Evolutionary conservation across 2,113 vertebrate genomes (phyloP).

Genomic region (Lipophrys pholis): DNA sequence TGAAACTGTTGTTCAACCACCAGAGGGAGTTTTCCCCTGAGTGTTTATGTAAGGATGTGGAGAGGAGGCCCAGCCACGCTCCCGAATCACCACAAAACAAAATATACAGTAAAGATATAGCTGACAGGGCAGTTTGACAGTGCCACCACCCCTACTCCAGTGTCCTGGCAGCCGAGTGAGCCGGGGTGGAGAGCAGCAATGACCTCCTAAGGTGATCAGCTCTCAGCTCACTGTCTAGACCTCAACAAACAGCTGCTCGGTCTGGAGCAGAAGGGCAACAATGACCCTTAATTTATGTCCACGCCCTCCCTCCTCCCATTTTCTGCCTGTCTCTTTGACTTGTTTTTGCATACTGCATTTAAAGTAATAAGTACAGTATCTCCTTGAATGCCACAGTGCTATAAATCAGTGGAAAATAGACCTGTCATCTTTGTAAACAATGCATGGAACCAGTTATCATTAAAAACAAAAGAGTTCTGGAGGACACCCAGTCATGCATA

Average conservation of each 20-base stretch:
- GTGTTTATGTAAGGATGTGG: slow-evolving; percentile 13
- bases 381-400: slow-evolving; percentile 76
- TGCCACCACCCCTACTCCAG: slow-evolving; percentile 47
- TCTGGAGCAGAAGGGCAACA: slow-evolving; percentile 60
- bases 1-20: slow-evolving; percentile 52
- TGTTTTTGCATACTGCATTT: slow-evolving; percentile 79
- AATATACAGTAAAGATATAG: slow-evolving; percentile 59
- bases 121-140: slow-evolving; percentile 64
- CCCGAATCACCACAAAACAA: slow-evolving; percentile 48
- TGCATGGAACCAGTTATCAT: slow-evolving; percentile 77
- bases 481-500: slow-evolving; percentile 62
- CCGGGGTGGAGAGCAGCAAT: slow-evolving; percentile 41
- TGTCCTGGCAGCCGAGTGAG: slow-evolving; percentile 56
- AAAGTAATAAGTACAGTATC: slow-evolving; percentile 84
- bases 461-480: slow-evolving; percentile 75
- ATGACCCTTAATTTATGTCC: slow-evolving; percentile 74
- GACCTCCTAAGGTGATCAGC: slow-evolving; percentile 74
- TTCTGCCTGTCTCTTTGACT: slow-evolving; percentile 66
- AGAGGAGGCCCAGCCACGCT: slow-evolving; percentile 30
- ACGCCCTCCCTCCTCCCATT: slow-evolving; percentile 30
- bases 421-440: slow-evolving; percentile 83
- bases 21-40: slow-evolving; percentile 73
- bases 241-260: slow-evolving; percentile 71
- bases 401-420: slow-evolving; percentile 83
- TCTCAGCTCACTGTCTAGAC: slow-evolving; percentile 67